Evolutionary conservation across 1,140 invertebrate species (phyloP).

Genomic region (Hyles euphorbiae): DNA sequence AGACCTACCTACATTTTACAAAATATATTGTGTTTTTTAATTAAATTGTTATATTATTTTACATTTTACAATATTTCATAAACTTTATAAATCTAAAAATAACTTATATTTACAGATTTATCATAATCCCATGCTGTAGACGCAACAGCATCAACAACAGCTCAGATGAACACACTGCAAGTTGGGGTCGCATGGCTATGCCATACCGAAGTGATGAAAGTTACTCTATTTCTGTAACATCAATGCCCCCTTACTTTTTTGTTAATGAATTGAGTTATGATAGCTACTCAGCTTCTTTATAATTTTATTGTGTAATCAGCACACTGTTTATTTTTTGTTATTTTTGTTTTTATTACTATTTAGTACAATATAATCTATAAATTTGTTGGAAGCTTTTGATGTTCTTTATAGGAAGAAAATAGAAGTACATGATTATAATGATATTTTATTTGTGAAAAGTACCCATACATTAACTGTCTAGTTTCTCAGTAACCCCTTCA

Average conservation of each 20-base stretch:
- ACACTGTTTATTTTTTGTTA: constrained; percentile 1
- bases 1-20: too few species aligned
- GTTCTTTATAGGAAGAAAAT: too few species aligned
- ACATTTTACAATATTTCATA: too few species aligned
- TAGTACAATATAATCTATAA: too few species aligned
- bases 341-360: not conserved
- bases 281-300: constrained; percentile 1
- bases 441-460: too few species aligned
- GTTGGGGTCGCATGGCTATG: constrained; percentile 6
- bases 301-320: not conserved
- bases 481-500: too few species aligned
- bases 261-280: constrained; percentile 10
- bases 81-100: too few species aligned
- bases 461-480: too few species aligned
- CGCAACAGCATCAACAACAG: not conserved
- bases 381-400: too few species aligned
- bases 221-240: constrained; percentile 3
- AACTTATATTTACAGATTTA: constrained; percentile 9
- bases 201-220: constrained; percentile 10
- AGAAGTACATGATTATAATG: too few species aligned
- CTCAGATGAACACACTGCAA: not conserved
- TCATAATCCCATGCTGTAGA: constrained; percentile 13
- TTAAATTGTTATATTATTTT: too few species aligned
- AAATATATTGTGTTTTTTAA: too few species aligned
- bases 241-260: constrained; percentile 19